These are phyloP conservation scores for Acropora tenuis DNA, from an alignment of 64 coral and sea anemone species.

Conservation along the genomic window DNA sequence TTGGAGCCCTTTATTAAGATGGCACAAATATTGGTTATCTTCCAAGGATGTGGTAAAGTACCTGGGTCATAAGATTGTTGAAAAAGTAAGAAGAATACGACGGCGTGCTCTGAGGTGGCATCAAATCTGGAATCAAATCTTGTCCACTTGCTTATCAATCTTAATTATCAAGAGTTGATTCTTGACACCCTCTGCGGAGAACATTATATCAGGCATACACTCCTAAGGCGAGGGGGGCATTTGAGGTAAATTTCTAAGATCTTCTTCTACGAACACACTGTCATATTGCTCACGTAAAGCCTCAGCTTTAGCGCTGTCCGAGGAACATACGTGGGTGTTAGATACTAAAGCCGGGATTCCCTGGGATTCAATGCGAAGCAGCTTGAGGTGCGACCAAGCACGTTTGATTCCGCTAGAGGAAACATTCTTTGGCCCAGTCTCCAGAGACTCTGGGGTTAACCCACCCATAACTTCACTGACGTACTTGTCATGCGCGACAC, in stretches of 20 bases:
- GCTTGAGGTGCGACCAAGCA: too few relatives aligned
- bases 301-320: constrained; percentile 46
- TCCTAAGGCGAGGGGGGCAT: constrained; percentile 30
- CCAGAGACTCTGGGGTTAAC: constrained; percentile 32
- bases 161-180: constrained; percentile 37
- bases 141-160: neutral
- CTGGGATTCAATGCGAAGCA: neutral
- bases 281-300: constrained; percentile 41
- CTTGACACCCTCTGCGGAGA: neutral
- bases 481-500: constrained; percentile 57
- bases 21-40: too few relatives aligned
- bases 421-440: constrained; percentile 16
- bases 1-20: neutral
- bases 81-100: neutral
- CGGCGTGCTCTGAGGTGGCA: constrained; percentile 2
- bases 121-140: constrained; percentile 37
- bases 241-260: constrained; percentile 9
- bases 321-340: too few relatives aligned
- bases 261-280: constrained; percentile 37
- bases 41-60: too few relatives aligned
- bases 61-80: neutral
- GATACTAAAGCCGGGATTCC: neutral
- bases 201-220: constrained; percentile 14
- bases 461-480: constrained; percentile 54
- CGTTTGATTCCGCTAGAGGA: neutral